These are phyloP conservation scores for Drosophila kanapiae DNA, from an alignment of 1,140 invertebrate species.

Conservation along the genomic window DNA sequence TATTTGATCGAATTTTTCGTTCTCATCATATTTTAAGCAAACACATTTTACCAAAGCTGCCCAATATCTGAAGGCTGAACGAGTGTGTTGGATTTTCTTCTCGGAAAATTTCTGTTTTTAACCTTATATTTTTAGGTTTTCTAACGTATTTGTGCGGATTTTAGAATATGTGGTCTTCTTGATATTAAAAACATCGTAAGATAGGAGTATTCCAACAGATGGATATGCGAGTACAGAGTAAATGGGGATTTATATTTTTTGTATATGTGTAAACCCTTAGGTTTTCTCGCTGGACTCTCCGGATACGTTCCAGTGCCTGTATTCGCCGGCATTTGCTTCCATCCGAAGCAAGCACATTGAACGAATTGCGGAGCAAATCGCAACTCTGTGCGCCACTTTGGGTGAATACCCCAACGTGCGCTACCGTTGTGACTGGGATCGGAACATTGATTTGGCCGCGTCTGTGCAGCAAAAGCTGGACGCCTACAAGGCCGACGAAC, in stretches of 20 bases:
- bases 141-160: too few species aligned
- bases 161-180: not conserved
- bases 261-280: not conserved
- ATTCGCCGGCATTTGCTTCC: slow-evolving; percentile 93
- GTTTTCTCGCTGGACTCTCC: slow-evolving; percentile 97
- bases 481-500: slow-evolving; percentile 99
- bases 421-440: slow-evolving; percentile 98
- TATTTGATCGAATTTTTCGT: not conserved
- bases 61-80: not conserved
- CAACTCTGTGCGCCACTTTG: slow-evolving; percentile 98
- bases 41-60: not conserved
- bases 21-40: not conserved
- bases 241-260: not conserved
- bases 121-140: not conserved
- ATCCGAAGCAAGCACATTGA: slow-evolving; percentile 94
- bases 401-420: slow-evolving; percentile 99
- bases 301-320: slow-evolving; percentile 98
- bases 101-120: too few species aligned
- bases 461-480: slow-evolving; percentile 99
- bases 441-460: slow-evolving; percentile 98
- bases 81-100: not conserved
- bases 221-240: not conserved
- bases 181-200: not conserved
- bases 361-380: slow-evolving; percentile 98
- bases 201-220: not conserved